These are phyloP conservation scores for Choloepus didactylus DNA, from an alignment of 2,797 vertebrate genomes.

Conservation along the genomic window DNA sequence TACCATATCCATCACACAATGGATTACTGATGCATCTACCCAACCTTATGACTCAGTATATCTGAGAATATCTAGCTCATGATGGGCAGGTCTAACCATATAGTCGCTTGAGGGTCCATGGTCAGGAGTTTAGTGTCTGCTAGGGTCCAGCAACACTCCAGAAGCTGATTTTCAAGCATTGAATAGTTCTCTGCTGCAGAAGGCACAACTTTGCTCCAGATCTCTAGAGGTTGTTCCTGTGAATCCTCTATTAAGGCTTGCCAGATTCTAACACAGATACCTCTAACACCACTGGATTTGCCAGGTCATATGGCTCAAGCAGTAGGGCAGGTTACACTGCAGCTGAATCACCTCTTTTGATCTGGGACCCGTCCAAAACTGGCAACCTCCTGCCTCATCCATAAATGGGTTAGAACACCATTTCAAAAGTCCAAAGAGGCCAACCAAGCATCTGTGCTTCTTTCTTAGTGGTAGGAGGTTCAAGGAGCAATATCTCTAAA, in stretches of 20 bases:
- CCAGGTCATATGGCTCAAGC: background rate
- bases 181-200: constrained; percentile 2
- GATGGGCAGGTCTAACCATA: background rate
- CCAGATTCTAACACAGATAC: background rate
- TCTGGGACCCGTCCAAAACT: constrained; percentile 36
- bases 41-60: background rate
- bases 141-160: background rate
- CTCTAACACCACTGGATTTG: background rate
- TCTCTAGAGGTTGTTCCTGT: background rate
- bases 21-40: background rate
- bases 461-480: background rate
- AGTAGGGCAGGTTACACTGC: background rate
- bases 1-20: background rate
- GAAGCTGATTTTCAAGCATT: background rate
- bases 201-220: background rate
- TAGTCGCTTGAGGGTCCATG: background rate
- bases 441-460: background rate
- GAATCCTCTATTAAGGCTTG: background rate
- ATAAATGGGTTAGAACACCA: background rate
- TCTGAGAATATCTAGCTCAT: background rate
- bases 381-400: background rate
- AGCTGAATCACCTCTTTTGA: constrained; percentile 3
- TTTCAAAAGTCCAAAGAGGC: constrained; percentile 13
- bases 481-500: background rate
- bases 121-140: background rate